These are phyloP conservation scores for Diacarnus erythraeanus DNA, from an alignment of 37 sponge, comb jelly and placozoan species.

Conservation along the genomic window DNA sequence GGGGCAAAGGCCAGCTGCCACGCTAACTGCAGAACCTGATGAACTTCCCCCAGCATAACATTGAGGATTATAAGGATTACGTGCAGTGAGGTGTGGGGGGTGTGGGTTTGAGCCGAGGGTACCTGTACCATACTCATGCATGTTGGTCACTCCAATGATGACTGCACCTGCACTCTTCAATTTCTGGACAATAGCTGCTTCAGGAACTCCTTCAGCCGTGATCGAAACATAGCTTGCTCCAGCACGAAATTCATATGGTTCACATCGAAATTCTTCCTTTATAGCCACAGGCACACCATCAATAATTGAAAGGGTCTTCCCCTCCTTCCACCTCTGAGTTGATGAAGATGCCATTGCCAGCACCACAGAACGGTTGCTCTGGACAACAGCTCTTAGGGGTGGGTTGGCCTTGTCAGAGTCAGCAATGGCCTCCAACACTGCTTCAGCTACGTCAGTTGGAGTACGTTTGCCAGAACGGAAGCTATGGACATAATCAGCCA, in stretches of 20 bases:
- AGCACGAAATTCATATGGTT: conserved; percentile 44
- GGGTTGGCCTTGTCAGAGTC: conserved; percentile 40
- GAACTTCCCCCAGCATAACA: conserved; percentile 88
- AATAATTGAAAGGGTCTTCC: conserved; percentile 69
- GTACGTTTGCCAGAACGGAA: conserved; percentile 31
- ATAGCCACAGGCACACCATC: conserved; percentile 91
- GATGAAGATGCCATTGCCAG: conserved; percentile 76
- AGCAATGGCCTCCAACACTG: conserved; percentile 50
- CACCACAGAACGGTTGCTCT: conserved; percentile 44
- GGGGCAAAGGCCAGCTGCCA: conserved; percentile 86
- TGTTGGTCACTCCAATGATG: conserved; percentile 86
- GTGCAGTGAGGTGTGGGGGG: conserved; percentile 66
- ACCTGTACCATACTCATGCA: conserved; percentile 93
- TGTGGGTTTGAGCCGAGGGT: conserved; percentile 88
- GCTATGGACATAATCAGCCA: conserved; percentile 43
- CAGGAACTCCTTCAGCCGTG: conserved; percentile 22
- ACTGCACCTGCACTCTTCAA: conserved; percentile 82
- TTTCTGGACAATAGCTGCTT: conserved; percentile 49
- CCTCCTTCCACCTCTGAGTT: conserved; percentile 73
- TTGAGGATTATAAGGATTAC: conserved; percentile 86
- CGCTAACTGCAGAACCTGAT: conserved; percentile 83
- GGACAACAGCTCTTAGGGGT: conserved; percentile 74
- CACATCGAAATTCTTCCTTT: conserved; percentile 77
- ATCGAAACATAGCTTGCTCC: conserved; percentile 49
- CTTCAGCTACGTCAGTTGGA: conserved; percentile 57